phyloP scores from a whole-genome alignment of 2,888 invertebrate genomes.

The Tridacna gigas region DNA sequence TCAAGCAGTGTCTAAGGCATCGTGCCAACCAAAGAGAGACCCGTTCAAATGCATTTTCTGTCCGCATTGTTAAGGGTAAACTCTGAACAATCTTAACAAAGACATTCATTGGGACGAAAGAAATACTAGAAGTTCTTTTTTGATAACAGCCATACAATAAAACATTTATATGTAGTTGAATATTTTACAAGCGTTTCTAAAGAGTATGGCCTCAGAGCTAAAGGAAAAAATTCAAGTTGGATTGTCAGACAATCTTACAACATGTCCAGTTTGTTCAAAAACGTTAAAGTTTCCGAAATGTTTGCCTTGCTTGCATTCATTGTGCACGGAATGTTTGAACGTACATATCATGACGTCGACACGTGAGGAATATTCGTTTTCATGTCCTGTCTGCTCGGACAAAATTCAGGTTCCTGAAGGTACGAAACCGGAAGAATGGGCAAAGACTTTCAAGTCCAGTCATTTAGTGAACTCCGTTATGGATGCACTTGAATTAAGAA shows the following conservation, averaged over 20 bases:
- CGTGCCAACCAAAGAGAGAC: no score
- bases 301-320: constrained; percentile 62
- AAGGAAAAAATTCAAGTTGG: constrained; percentile 21
- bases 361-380: constrained; percentile 31
- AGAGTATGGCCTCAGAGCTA: constrained; percentile 18
- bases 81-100: not conserved
- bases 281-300: constrained; percentile 54
- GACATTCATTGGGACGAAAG: not conserved
- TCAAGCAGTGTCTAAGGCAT: no score
- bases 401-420: constrained; percentile 29
- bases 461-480: constrained; percentile 57
- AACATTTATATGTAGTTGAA: not conserved
- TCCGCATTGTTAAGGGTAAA: no score
- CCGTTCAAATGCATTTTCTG: no score
- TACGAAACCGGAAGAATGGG: constrained; percentile 56
- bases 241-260: constrained; percentile 51
- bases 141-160: not conserved
- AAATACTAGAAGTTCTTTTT: not conserved
- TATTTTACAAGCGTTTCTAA: not conserved
- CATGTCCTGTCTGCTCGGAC: constrained; percentile 59
- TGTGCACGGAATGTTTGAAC: constrained; percentile 56
- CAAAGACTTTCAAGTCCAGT: constrained; percentile 52
- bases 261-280: constrained; percentile 58
- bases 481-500: constrained; percentile 51
- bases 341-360: constrained; percentile 52